Base-by-base conservation (phyloP, 2,113 vertebrate genomes). In the Sceloporus tristichus region DNA sequence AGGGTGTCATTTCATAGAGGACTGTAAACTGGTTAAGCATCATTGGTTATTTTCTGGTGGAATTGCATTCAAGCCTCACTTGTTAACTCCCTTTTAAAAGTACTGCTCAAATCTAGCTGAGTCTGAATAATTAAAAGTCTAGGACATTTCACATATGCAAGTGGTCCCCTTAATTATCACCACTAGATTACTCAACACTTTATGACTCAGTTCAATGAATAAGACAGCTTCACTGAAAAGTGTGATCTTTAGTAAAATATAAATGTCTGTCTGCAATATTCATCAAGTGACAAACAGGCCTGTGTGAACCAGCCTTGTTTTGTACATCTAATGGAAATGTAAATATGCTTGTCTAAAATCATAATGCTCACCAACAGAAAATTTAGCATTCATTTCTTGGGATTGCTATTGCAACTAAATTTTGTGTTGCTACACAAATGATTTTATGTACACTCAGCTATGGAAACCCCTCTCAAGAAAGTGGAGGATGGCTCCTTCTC, bases 1-100 rank as follows among this genome's bases (percentile, higher is more conserved):
- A 70, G 81, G 42, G 87, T 78, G 74, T 16, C 25, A 40, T 84
- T 88, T 88, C 81, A 56, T n/a, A 83, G 42, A 53, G 42, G 66
- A 78, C 23, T 38, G 29, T 84, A 27, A 84, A 84, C 62, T 78
- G 54, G 48, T 62, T 77, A 42, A 54, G 4, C 14, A 77, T 25
- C 10, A 23, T 77, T 84, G 38, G 3, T 62, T 38, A 70, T 70
- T 68, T 83, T 18, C 42, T 59, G 25, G 25, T 54, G 19, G 21
- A 56, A 34, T 78, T 78, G 42, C 14, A 78, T 21, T 5, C 81
- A 68, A 56, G 1, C 29, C 7, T n/a, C 4, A 1, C 42, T 48
- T 65, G 42, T 54, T 29, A 83, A 73, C 74, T 84, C 66, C 25
- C 23, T 23, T 65, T 48, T 65, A 34, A 82, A 27, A 56, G 53